phyloP scores from a whole-genome alignment of 2,888 invertebrate genomes.

The Conchocele bisecta region DNA sequence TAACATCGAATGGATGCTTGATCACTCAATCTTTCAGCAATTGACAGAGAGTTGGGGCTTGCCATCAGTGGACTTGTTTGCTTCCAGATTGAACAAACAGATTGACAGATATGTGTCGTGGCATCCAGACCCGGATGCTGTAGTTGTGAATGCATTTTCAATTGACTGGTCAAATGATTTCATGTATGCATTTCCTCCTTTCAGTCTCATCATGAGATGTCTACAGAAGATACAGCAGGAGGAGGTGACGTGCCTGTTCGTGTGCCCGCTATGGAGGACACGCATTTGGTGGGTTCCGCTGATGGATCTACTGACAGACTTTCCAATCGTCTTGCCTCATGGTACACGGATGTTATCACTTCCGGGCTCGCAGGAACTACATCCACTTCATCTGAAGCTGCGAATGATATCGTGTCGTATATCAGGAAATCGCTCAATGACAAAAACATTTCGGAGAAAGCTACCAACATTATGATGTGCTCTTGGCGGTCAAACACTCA shows the following conservation, averaged over 20 bases:
- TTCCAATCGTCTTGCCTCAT: too few species aligned
- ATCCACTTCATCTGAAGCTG: neutral
- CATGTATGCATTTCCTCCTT: slow-evolving; percentile 18
- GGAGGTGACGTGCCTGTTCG: neutral
- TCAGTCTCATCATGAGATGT: slow-evolving; percentile 7
- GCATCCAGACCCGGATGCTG: slow-evolving; percentile 49
- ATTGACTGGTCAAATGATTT: slow-evolving; percentile 17
- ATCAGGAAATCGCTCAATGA: slow-evolving; percentile 33
- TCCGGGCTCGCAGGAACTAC: neutral
- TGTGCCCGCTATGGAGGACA: slow-evolving; percentile 12
- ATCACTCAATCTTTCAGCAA: neutral
- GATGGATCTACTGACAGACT: neutral
- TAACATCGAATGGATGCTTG: slow-evolving; percentile 11
- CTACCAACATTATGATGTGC: slow-evolving; percentile 11
- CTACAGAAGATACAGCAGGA: slow-evolving; percentile 14
- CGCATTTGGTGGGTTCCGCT: slow-evolving; percentile 13
- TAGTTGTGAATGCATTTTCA: slow-evolving; percentile 31
- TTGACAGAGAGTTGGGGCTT: neutral
- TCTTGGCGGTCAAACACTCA: too few species aligned
- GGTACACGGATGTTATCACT: too few species aligned
- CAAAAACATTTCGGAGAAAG: slow-evolving; percentile 24
- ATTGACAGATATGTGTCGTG: slow-evolving; percentile 30
- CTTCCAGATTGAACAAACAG: slow-evolving; percentile 36
- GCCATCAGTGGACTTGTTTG: slow-evolving; percentile 33
- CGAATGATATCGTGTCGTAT: slow-evolving; percentile 26